Percentiles rank a stretch among this genome's conserved stretches.
phyloP scores from a whole-genome alignment of 2,797 vertebrate species.

The Channallabes apus region DNA sequence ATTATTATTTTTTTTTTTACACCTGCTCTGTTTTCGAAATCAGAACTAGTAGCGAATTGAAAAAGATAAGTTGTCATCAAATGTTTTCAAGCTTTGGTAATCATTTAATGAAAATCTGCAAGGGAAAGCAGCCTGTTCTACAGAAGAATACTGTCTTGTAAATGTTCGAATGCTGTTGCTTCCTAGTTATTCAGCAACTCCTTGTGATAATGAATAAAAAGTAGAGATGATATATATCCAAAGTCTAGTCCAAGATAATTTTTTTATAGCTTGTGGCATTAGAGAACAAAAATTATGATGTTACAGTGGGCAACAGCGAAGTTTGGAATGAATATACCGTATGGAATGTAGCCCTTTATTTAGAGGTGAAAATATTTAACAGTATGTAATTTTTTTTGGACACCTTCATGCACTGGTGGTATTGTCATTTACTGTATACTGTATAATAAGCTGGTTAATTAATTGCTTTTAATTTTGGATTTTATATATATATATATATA shows the following conservation, averaged over 20 bases:
- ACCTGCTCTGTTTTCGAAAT: not conserved
- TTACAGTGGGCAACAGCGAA: not conserved
- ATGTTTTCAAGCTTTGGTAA: not conserved
- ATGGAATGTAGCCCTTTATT: not conserved
- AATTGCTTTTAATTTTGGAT: not conserved
- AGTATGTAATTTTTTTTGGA: not conserved
- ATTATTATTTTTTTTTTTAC: not conserved
- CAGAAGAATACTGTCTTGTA: not conserved
- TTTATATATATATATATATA: no score
- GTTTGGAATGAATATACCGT: not conserved
- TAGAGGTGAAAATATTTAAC: not conserved
- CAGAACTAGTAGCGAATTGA: not conserved
- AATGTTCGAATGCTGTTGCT: constrained; percentile 12
- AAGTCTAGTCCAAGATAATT: not conserved
- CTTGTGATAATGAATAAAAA: constrained; percentile 13
- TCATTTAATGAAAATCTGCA: not conserved
- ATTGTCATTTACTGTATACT: not conserved
- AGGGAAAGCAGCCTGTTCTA: not conserved
- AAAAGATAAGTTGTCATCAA: not conserved
- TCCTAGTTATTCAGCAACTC: constrained; percentile 4
- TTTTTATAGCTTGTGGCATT: not conserved
- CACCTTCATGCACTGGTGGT: not conserved
- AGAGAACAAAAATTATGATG: not conserved
- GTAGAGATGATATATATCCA: constrained; percentile 7
- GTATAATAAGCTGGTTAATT: not conserved